phyloP scores from a whole-genome alignment of 2,888 invertebrate genomes.

The Trichacis sp. region DNA sequence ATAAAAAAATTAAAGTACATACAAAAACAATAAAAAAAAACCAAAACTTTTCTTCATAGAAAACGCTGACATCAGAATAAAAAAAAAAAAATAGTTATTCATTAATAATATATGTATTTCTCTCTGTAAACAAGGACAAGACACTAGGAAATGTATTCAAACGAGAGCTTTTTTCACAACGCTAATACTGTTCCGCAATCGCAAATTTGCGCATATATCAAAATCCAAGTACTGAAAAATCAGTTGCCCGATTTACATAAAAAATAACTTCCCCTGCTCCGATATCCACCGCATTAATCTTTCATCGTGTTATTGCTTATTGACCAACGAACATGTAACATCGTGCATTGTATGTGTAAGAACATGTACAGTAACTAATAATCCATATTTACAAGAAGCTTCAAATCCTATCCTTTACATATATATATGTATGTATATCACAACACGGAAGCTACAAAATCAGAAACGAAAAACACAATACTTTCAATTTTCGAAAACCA shows the following conservation, averaged over 20 bases:
- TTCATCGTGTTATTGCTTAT: not conserved
- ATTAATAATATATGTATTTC: slow-evolving; percentile 1
- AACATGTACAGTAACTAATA: not conserved
- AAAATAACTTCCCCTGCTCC: not conserved
- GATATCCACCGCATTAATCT: not conserved
- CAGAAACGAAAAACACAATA: not conserved
- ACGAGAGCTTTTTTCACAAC: not conserved
- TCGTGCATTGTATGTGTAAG: slow-evolving; percentile 3
- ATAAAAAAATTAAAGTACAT: too few species aligned
- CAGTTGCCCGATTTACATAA: not conserved
- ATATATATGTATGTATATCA: slow-evolving; percentile 10
- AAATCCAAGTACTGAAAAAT: slow-evolving; percentile 2
- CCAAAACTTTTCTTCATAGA: too few species aligned
- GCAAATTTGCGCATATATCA: not conserved
- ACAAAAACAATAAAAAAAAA: too few species aligned
- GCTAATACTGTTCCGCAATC: slow-evolving; percentile 7
- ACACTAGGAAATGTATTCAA: not conserved
- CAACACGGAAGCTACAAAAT: slow-evolving; percentile 2
- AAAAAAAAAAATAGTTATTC: not conserved
- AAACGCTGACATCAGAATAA: not conserved
- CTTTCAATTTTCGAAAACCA: not conserved
- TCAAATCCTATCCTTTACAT: not conserved
- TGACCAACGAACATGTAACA: not conserved
- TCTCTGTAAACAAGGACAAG: not conserved
- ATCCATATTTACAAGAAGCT: not conserved